phyloP scores from a whole-genome alignment of 2,888 invertebrate species.

The Luperina testacea region DNA sequence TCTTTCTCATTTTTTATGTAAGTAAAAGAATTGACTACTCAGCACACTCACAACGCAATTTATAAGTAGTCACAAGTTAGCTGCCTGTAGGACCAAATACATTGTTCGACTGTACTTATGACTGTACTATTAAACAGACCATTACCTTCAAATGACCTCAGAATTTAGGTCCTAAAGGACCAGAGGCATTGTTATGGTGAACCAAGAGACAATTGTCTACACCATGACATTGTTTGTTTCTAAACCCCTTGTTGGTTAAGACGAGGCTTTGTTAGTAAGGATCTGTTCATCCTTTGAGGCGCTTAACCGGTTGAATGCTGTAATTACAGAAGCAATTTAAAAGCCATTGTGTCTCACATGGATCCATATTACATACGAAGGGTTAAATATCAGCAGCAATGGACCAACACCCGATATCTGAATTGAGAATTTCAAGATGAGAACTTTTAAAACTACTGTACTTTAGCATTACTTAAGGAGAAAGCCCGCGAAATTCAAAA shows the following conservation, averaged over 20 bases:
- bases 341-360: background rate
- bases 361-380: background rate
- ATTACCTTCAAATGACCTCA: conserved; percentile 3
- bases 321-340: background rate
- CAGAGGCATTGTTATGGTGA: conserved; percentile 21
- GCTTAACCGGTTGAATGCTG: background rate
- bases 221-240: conserved; percentile 14
- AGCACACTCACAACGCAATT: background rate
- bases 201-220: conserved; percentile 6
- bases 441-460: background rate
- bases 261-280: conserved; percentile 19
- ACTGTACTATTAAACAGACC: conserved; percentile 2
- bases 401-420: background rate
- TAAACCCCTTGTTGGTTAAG: conserved; percentile 10
- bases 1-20: background rate
- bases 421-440: background rate
- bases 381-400: background rate
- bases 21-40: background rate
- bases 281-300: conserved; percentile 6
- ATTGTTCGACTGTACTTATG: background rate
- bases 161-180: background rate
- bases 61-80: background rate
- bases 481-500: background rate
- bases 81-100: background rate
- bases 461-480: background rate